A percentile compares a stretch with the other conserved stretches of the same genome.
Evolutionary conservation across 1,140 invertebrate genomes (phyloP).

Genomic region (Dryas iulia): DNA sequence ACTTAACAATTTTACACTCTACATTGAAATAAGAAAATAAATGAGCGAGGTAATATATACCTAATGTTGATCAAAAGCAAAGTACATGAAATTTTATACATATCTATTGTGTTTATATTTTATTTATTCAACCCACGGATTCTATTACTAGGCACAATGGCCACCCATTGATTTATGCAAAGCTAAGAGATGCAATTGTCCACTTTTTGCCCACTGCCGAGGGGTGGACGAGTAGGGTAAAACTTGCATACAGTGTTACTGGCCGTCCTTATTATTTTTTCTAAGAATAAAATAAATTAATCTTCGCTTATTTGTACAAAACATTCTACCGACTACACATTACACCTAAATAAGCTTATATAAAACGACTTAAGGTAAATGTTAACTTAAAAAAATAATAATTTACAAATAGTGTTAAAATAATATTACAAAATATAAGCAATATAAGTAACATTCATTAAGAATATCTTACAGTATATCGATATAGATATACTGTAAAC

Average conservation of each 20-base stretch:
- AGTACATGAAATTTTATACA: not conserved
- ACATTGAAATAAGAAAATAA: too few species aligned
- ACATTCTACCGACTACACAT: not conserved
- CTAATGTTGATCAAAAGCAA: not conserved
- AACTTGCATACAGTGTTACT: slow-evolving; percentile 7
- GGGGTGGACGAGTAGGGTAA: slow-evolving; percentile 35
- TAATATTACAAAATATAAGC: too few species aligned
- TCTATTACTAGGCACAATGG: slow-evolving; percentile 41
- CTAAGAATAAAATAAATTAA: not conserved
- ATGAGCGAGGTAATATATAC: not conserved
- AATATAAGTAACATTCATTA: too few species aligned
- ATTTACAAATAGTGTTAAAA: too few species aligned
- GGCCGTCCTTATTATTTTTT: slow-evolving; percentile 6
- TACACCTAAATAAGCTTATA: not conserved
- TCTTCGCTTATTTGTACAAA: not conserved
- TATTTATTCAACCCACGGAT: slow-evolving; percentile 51
- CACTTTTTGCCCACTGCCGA: slow-evolving; percentile 58
- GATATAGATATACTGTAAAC: not conserved
- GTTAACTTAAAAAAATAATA: too few species aligned
- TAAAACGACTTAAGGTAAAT: too few species aligned
- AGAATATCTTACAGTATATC: too few species aligned
- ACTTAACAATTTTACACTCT: too few species aligned
- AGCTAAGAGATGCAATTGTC: slow-evolving; percentile 64
- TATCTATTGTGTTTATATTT: slow-evolving; percentile 24
- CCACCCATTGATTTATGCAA: slow-evolving; percentile 66